Evolutionary conservation across 2,797 vertebrate genomes (phyloP), one percentile per base, ranked within the genome.

Genomic region (Acestrorhynchus altus): DNA sequence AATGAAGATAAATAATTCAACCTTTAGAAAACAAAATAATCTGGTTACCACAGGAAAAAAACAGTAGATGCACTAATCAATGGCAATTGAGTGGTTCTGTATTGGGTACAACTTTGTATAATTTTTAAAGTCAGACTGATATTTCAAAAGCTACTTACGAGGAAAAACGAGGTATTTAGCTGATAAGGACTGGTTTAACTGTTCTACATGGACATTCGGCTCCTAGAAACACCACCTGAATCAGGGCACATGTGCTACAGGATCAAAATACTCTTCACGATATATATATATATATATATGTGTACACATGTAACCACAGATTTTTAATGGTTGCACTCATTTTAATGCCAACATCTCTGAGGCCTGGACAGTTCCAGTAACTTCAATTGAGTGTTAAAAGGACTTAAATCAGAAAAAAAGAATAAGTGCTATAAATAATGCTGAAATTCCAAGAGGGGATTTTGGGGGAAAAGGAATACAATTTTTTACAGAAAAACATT

Each of bases 291-390:
- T n/a, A n/a, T 16, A 28, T 57, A 15, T 9, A 31, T 13, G 44
- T 3, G 6, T n/a, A 18, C 12, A 42, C n/a, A 42, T 44, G n/a
- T 10, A 39, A 67, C 22, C 42, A 26, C 15, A 5, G 12, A 26
- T 24, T 47, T 26, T 47, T 16, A 66, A 65, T 7, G 39, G 12
- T 12, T 44, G 42, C 63, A 44, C 40, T 65, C 10, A 39, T n/a
- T 80, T 74, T 75, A 80, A 80, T 75, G 72, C 66, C 72, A 57
- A 61, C 63, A 69, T 63, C 40, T 24, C 12, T 56, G 40, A 74
- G 26, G 49, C 8, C 20, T n/a, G 10, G n/a, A 15, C 26, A 16
- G n/a, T 52, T 11, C 4, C 11, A 39, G 20, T 12, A 39, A n/a
- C 31, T 10, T 59, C 61, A 44, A 68, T 47, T 56, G 57, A 79